These are phyloP conservation scores for Pristiophorus japonicus DNA, from an alignment of 2,113 vertebrate species.

Conservation along the genomic window DNA sequence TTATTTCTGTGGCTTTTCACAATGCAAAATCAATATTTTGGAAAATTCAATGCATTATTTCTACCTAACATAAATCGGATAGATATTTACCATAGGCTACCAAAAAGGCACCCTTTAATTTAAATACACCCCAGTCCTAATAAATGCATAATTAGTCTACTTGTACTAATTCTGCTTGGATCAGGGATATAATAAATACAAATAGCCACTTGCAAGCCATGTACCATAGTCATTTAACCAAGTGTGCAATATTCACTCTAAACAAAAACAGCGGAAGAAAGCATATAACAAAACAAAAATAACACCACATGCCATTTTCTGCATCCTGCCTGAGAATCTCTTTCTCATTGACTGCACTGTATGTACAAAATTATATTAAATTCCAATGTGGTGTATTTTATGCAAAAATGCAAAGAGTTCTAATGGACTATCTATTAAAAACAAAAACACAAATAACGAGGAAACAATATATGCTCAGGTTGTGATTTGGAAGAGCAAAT, in stretches of 20 bases:
- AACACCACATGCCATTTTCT: not conserved
- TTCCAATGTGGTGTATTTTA: not conserved
- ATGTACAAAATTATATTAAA: slow-evolving; percentile 5
- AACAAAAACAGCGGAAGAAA: not conserved
- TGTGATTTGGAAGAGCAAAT: not conserved
- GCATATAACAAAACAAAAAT: not conserved
- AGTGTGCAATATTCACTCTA: not conserved
- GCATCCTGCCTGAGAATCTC: not conserved
- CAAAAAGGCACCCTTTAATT: not conserved
- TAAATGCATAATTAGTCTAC: not conserved
- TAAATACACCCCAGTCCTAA: not conserved
- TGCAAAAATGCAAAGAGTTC: not conserved
- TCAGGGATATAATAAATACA: slow-evolving; percentile 3
- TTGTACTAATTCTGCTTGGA: not conserved
- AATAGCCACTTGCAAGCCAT: not conserved
- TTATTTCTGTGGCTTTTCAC: not conserved
- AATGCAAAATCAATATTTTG: not conserved
- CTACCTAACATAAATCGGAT: not conserved
- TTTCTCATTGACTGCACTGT: slow-evolving; percentile 5
- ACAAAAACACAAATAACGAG: not conserved
- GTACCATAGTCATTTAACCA: not conserved
- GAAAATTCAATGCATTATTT: not conserved
- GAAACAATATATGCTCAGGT: not conserved
- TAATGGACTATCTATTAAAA: not conserved
- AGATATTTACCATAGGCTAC: not conserved